phyloP scores from a whole-genome alignment of 2,888 invertebrate species.

The Lepidocyrtoides sp. region DNA sequence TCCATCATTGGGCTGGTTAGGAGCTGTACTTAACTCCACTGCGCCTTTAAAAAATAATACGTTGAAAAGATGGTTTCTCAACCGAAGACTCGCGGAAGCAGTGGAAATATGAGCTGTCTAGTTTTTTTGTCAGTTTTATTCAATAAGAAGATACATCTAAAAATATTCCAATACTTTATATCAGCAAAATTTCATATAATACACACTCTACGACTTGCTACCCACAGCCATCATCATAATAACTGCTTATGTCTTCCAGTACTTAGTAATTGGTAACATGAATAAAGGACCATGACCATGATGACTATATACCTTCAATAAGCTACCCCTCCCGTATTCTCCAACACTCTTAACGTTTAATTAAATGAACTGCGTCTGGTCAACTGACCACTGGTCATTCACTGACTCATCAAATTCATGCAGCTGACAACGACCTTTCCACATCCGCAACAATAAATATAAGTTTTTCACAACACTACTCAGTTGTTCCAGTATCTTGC shows the following conservation, averaged over 20 bases:
- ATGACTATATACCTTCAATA: background rate
- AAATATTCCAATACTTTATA: background rate
- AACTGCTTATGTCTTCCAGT: no score
- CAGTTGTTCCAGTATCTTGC: background rate
- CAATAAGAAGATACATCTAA: slow-evolving; percentile 33
- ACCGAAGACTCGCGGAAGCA: slow-evolving; percentile 41
- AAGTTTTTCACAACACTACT: background rate
- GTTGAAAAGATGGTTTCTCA: background rate
- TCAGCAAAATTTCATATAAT: no score
- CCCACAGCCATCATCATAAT: background rate
- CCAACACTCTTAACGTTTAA: background rate
- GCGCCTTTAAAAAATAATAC: background rate
- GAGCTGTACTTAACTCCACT: background rate
- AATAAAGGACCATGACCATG: background rate
- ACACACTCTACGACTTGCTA: no score
- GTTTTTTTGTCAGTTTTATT: slow-evolving; percentile 19
- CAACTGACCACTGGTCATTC: background rate
- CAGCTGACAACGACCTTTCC: background rate
- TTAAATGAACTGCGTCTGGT: background rate
- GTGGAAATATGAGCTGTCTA: slow-evolving; percentile 4
- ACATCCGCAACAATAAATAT: background rate
- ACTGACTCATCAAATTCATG: background rate
- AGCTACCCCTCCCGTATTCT: background rate
- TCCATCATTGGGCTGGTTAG: slow-evolving; percentile 64
- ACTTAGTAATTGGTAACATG: no score